Conservation (phyloP, 2,113 vertebrate species). For the Otus sunia region DNA sequence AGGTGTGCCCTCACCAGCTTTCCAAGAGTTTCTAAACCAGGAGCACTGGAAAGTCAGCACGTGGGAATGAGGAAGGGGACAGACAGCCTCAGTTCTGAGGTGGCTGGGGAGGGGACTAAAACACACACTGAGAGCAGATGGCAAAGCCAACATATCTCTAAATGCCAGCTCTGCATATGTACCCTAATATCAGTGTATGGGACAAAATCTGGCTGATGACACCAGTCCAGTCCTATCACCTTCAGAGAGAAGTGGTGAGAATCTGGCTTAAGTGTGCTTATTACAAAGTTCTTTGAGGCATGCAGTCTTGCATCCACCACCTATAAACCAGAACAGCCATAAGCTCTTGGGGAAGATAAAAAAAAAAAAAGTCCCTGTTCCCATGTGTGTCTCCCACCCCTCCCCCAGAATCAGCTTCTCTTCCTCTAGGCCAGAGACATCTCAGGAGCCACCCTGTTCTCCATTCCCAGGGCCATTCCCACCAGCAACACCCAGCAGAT, state of each 20-base stretch:
- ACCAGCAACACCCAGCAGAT: neutral
- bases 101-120: neutral
- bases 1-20: neutral
- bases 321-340: neutral
- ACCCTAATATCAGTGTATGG: neutral
- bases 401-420: neutral
- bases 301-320: neutral
- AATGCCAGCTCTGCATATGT: neutral
- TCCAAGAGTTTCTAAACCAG: neutral
- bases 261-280: neutral
- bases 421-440: neutral
- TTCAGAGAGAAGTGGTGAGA: neutral
- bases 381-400: neutral
- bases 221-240: neutral
- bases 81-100: neutral
- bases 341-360: neutral
- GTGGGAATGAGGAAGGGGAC: neutral
- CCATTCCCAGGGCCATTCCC: neutral
- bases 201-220: neutral
- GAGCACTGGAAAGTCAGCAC: conserved; percentile 32
- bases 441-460: neutral
- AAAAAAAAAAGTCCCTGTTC: neutral
- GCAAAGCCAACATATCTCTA: neutral
- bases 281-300: neutral
- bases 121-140: neutral